A percentile compares a stretch with the other conserved stretches of the same genome.
phyloP scores from a whole-genome alignment of 2,888 invertebrate genomes.

The Epirrita christyi region DNA sequence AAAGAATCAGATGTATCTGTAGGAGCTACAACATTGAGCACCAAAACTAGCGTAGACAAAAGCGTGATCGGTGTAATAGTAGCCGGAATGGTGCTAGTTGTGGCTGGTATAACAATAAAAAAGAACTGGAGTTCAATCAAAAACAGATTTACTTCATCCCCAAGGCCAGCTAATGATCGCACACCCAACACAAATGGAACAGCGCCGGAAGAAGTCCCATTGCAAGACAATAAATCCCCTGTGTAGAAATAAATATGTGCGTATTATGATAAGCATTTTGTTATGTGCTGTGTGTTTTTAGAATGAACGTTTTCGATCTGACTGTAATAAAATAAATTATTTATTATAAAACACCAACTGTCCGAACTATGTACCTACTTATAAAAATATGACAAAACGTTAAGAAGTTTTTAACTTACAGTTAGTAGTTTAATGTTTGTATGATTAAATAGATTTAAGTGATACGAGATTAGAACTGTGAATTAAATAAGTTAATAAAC shows the following conservation, averaged over 20 bases:
- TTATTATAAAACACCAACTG: constrained; percentile 43
- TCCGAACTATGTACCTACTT: constrained; percentile 12
- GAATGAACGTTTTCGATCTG: constrained; percentile 71
- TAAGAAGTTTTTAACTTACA: constrained; percentile 10
- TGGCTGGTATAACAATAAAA: constrained; percentile 81
- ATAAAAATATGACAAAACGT: constrained; percentile 11
- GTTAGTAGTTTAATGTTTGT: constrained; percentile 20
- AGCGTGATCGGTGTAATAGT: constrained; percentile 81
- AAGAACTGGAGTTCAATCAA: constrained; percentile 84
- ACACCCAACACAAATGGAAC: constrained; percentile 61
- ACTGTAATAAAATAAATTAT: constrained; percentile 53
- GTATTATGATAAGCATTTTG: constrained; percentile 37
- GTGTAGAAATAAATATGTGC: constrained; percentile 52
- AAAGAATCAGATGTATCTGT: constrained; percentile 56
- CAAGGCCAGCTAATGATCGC: constrained; percentile 64
- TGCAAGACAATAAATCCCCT: constrained; percentile 72
- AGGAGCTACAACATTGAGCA: constrained; percentile 62
- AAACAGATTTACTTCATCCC: constrained; percentile 68
- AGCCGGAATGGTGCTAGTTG: constrained; percentile 79
- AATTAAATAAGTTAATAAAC: constrained; percentile 9
- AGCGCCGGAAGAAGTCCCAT: constrained; percentile 72
- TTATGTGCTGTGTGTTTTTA: constrained; percentile 25
- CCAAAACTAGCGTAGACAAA: constrained; percentile 78
- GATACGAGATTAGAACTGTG: constrained; percentile 15
- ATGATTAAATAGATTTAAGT: constrained; percentile 11